These are phyloP conservation scores for Oophaga sylvatica DNA, from an alignment of 2,797 vertebrate species.

Conservation along the genomic window DNA sequence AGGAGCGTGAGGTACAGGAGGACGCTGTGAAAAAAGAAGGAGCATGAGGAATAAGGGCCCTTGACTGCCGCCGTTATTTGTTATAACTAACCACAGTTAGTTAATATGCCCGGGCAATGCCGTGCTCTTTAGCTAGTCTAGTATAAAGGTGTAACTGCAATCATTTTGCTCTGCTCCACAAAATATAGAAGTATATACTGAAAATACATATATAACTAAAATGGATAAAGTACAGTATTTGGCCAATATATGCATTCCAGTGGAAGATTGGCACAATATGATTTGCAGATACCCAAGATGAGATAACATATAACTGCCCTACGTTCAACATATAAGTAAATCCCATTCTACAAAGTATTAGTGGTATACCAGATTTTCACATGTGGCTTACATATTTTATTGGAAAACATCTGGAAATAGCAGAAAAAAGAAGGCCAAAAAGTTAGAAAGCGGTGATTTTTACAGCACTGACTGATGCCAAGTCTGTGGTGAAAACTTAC, in stretches of 20 bases:
- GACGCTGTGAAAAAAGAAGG: no score
- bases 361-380: conserved; percentile 18
- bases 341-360: not conserved
- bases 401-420: conserved; percentile 31
- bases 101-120: no score
- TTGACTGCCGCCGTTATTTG: no score
- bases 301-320: conserved; percentile 1
- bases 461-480: not conserved
- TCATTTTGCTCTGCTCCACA: not conserved
- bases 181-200: not conserved
- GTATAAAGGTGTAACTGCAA: not conserved
- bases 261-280: not conserved
- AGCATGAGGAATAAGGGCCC: no score
- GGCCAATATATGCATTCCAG: not conserved
- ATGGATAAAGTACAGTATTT: not conserved
- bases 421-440: conserved; percentile 5
- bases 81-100: no score
- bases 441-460: conserved; percentile 21
- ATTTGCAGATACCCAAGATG: not conserved
- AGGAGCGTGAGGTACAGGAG: no score
- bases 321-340: not conserved
- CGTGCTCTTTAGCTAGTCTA: not conserved
- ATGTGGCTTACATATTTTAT: conserved; percentile 39
- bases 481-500: conserved; percentile 17
- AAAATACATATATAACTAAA: not conserved